Evolutionary conservation across 92 coral and sea anemone genomes (phyloP).

Genomic region (Zoanthus solanderi): DNA sequence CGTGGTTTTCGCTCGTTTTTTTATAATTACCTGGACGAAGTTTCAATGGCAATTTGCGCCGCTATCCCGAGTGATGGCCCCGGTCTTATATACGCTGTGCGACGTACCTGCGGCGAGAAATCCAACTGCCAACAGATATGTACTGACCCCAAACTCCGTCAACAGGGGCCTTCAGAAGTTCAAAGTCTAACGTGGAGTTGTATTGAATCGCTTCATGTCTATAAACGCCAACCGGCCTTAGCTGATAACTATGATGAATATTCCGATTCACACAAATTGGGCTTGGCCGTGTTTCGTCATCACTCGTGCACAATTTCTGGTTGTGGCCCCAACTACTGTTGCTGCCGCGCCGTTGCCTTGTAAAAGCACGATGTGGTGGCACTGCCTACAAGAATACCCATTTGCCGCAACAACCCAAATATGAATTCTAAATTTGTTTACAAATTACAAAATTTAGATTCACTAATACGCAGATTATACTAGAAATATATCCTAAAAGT

Average conservation of each 20-base stretch:
- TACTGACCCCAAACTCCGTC: constrained; percentile 70
- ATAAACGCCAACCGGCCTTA: constrained; percentile 87
- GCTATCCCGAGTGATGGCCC: constrained; percentile 90
- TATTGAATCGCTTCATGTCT: constrained; percentile 89
- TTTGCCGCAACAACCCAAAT: too few species aligned
- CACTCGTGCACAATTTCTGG: constrained; percentile 83
- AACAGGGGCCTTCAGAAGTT: constrained; percentile 85
- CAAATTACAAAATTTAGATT: too few species aligned
- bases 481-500: too few species aligned
- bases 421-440: too few species aligned
- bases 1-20: constrained; percentile 91
- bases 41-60: constrained; percentile 88
- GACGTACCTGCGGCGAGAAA: constrained; percentile 85
- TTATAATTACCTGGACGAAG: constrained; percentile 93
- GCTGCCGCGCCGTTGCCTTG: constrained; percentile 86
- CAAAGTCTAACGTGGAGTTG: constrained; percentile 84
- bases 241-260: constrained; percentile 92
- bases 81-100: constrained; percentile 88
- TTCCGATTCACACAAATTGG: constrained; percentile 92
- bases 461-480: too few species aligned
- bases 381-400: too few species aligned
- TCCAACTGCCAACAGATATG: constrained; percentile 77
- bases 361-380: not conserved
- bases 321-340: constrained; percentile 97
- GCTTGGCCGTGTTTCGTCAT: constrained; percentile 93